Percentiles rank a stretch among this genome's conserved stretches.
Evolutionary conservation across 2,888 invertebrate genomes (phyloP).

Genomic region (Xanthia icteritia): DNA sequence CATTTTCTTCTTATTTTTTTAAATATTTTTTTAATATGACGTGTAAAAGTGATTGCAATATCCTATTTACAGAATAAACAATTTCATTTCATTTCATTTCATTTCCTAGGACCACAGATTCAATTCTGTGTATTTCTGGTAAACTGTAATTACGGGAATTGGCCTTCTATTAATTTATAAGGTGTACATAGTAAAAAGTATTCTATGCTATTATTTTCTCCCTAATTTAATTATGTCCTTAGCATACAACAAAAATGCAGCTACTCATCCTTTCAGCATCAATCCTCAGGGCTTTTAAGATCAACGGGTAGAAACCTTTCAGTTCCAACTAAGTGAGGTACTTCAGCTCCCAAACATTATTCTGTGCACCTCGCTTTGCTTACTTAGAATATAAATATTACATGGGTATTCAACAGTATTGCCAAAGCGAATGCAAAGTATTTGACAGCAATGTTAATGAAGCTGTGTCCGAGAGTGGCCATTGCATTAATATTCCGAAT

Average conservation of each 20-base stretch:
- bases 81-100: no score
- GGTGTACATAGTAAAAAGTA: background rate
- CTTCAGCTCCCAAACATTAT: slow-evolving; percentile 16
- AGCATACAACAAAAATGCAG: background rate
- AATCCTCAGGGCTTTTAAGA: background rate
- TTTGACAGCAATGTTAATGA: slow-evolving; percentile 63
- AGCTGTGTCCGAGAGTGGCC: slow-evolving; percentile 49
- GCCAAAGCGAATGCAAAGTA: slow-evolving; percentile 61
- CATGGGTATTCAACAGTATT: slow-evolving; percentile 57
- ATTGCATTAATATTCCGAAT: slow-evolving; percentile 64
- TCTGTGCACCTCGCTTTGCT: slow-evolving; percentile 16
- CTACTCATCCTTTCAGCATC: background rate
- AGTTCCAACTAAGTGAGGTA: slow-evolving; percentile 3
- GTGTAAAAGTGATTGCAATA: no score
- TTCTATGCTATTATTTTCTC: background rate
- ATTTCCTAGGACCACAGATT: no score
- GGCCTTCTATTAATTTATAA: background rate
- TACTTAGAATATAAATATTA: slow-evolving; percentile 44
- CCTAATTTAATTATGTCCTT: background rate
- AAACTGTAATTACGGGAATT: no score
- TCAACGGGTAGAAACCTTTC: slow-evolving; percentile 19
- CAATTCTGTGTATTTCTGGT: no score
- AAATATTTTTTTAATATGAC: no score
- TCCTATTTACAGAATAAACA: no score
- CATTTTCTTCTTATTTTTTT: no score